Evolutionary conservation across 2,888 invertebrate genomes (phyloP), one percentile per base, ranked within the genome.

Genomic region (Microctonus brassicae): DNA sequence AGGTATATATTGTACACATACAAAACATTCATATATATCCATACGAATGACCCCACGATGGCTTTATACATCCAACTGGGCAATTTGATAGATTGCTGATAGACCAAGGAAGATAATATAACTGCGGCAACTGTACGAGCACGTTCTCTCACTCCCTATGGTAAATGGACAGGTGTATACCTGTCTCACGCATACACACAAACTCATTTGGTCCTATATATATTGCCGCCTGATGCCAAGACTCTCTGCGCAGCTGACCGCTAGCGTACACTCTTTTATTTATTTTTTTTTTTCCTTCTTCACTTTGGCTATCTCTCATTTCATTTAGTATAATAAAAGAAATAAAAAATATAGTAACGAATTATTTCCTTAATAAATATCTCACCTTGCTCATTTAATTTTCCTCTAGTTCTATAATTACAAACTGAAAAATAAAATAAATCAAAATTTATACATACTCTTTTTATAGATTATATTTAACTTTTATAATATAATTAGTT

Each of bases 31-130:
- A 29, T n/a, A 52, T 4, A 29, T 20, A 55, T 24, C 6, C 10
- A 29, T 36, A 24, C 24, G 42, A 29, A 20, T 22, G 20, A 29
- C 58, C 57, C 26, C 47, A 47, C 33, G 61, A 39, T 39, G 58
- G 58, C 72, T 57, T 67, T 47, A 63, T 67, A 36, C 34, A 52
- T 61, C 42, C 75, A 47, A 64, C 70, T 58, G 77, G 79, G 76
- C 81, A 81, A 83, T 83, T 83, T 81, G 79, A 83, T 83, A 83
- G 82, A 82, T 82, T 74, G 78, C 68, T 76, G 83, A 83, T 83
- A 83, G 80, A 79, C 73, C 73, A 75, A 73, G 78, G 76, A 72
- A 76, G 76, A 76, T 74, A 75, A 79, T 77, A 74, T 70, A 68
- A 60, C 66, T 52, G 22, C 42, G 34, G 34, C 70, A 70, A 70